Evolutionary conservation across 2,113 vertebrate species (phyloP), one percentile per base, ranked within the genome.

Genomic region (Glaucidium brasilianum): DNA sequence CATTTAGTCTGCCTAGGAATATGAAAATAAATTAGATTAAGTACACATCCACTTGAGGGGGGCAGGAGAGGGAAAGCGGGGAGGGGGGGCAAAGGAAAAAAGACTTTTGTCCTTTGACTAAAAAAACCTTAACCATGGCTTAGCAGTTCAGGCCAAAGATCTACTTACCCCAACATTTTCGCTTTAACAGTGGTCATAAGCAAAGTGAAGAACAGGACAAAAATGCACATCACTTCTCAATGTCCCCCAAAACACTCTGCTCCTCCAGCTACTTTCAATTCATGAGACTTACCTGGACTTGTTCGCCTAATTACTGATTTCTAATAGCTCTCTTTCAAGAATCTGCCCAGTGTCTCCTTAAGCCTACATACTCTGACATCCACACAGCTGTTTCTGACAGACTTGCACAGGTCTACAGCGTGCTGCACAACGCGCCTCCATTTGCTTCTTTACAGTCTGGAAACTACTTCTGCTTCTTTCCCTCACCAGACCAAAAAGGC

Each of bases 41-140:
- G 26, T 3, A 67, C 27, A 62, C 3, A 29, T 49, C 1, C 2
- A 14, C 11, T 15, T 23, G 5, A 4, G 7, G 5, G 5, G 5
- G 11, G 12, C 5, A 6, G 2, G 10, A 9, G 5, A 6, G 5
- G 5, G 43, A 19, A 47, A 47, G n/a, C n/a, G n/a, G n/a, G n/a
- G n/a, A n/a, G n/a, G 5, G 5, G 43, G 16, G 43, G 43, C 10
- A 47, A 47, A 23, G 11, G 6, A 22, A 50, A 60, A 60, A n/a
- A 25, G n/a, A n/a, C 22, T 26, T 73, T 85, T 58, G 43, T 21
- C 13, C 43, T 60, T 56, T 34, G 12, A 22, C 19, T 32, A 47
- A 60, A 80, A 49, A 55, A 85, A 62, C 16, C 16, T 62, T 55
- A 68, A 41, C 18, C 17, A 14, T 11, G 17, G 12, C 21, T 41